Evolutionary conservation across 2,113 vertebrate species (phyloP).

Genomic region (Gymnarchus niloticus): DNA sequence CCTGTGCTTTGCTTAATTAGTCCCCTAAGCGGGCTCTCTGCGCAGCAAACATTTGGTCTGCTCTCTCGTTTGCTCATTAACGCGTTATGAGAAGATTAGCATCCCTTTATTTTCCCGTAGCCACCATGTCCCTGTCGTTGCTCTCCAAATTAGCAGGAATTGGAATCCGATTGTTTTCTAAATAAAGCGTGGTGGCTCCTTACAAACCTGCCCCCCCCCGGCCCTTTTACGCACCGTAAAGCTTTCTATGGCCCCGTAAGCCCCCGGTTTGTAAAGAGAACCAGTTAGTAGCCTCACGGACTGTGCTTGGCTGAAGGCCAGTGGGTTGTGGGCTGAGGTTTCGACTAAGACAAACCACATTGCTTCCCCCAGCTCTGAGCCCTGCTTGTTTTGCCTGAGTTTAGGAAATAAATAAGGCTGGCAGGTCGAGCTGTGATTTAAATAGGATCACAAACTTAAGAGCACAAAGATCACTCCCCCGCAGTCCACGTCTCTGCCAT

Average conservation of each 20-base stretch:
- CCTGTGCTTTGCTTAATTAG: constrained; percentile 9
- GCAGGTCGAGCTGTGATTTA: too few relatives aligned
- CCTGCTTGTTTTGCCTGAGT: background rate
- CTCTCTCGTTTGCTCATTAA: constrained; percentile 24
- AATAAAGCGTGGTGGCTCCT: constrained; percentile 6
- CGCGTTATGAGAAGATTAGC: constrained; percentile 24
- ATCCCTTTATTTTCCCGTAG: constrained; percentile 15
- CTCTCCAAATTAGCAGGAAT: constrained; percentile 17
- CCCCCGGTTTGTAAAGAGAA: background rate
- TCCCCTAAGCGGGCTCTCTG: constrained; percentile 18
- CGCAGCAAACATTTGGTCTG: constrained; percentile 18
- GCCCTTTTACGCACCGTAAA: background rate
- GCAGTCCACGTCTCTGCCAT: background rate
- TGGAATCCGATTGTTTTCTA: constrained; percentile 23
- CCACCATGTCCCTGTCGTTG: background rate
- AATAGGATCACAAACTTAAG: background rate
- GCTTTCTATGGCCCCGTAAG: background rate
- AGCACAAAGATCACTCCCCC: background rate
- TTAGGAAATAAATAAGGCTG: too few relatives aligned
- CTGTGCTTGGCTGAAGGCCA: background rate
- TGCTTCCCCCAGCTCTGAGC: background rate
- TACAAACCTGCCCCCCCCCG: background rate
- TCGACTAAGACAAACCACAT: background rate
- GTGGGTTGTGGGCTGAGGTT: background rate
- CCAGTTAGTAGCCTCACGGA: background rate